Evolutionary conservation across 2,888 invertebrate genomes (phyloP).

Genomic region (Idaea biselata): DNA sequence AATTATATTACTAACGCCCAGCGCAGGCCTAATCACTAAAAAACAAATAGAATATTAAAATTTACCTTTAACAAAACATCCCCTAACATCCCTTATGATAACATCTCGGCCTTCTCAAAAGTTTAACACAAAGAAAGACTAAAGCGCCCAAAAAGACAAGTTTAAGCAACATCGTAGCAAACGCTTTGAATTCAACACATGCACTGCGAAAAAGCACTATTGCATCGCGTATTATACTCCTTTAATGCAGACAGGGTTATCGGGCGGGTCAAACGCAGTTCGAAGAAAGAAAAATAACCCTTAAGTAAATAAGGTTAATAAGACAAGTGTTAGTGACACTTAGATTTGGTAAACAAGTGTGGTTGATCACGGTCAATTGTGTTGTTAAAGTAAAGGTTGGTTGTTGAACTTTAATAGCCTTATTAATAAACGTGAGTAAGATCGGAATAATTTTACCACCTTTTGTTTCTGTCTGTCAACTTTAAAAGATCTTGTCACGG

Average conservation of each 20-base stretch:
- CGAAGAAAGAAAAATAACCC: background rate
- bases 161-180: slow-evolving; percentile 55
- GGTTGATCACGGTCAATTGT: background rate
- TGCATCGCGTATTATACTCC: slow-evolving; percentile 13
- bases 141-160: slow-evolving; percentile 61
- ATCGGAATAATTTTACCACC: no score
- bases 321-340: slow-evolving; percentile 19
- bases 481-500: no score
- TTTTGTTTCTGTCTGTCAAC: no score
- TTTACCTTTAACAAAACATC: slow-evolving; percentile 23
- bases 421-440: no score
- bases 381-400: background rate
- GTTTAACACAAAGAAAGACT: slow-evolving; percentile 63
- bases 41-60: background rate
- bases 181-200: slow-evolving; percentile 10
- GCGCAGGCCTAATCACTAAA: no score
- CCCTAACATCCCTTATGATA: slow-evolving; percentile 44
- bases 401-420: background rate
- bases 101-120: slow-evolving; percentile 50
- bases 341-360: slow-evolving; percentile 33
- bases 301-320: slow-evolving; percentile 6
- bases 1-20: no score
- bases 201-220: slow-evolving; percentile 7
- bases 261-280: slow-evolving; percentile 9
- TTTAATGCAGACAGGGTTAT: slow-evolving; percentile 13